Evolutionary conservation across 1,140 invertebrate species (phyloP).

Genomic region (Camponotus vicinus): DNA sequence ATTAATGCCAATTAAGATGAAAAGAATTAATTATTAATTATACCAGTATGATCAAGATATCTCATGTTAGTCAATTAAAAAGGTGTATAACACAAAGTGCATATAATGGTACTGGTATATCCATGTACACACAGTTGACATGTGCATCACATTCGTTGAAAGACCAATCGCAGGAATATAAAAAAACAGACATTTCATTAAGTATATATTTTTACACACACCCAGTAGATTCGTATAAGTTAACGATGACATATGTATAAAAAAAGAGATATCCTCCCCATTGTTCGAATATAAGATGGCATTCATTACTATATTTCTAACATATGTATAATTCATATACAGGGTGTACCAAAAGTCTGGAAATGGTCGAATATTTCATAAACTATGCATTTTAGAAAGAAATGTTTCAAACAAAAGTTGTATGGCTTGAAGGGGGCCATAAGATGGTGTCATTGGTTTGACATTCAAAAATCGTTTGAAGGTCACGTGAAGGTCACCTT

Average conservation of each 20-base stretch:
- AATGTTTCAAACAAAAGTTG: too few species aligned
- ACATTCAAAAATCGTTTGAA: too few species aligned
- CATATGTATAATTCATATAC: conserved; percentile 14
- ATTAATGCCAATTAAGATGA: conserved; percentile 1
- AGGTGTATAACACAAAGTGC: background rate
- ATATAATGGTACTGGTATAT: conserved; percentile 32
- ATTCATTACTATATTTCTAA: conserved; percentile 33
- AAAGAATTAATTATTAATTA: conserved; percentile 32
- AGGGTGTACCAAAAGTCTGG: too few species aligned
- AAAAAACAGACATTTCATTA: conserved; percentile 54
- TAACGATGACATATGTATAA: background rate
- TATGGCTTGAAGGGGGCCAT: too few species aligned
- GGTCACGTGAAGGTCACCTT: too few species aligned
- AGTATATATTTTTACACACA: conserved; percentile 52
- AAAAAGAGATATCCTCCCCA: conserved; percentile 8
- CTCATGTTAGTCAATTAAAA: conserved; percentile 2
- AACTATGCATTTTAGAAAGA: too few species aligned
- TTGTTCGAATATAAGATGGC: background rate
- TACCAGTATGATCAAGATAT: background rate
- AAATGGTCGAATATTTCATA: too few species aligned
- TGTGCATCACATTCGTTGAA: conserved; percentile 37
- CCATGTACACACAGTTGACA: conserved; percentile 42
- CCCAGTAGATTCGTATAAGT: conserved; percentile 55
- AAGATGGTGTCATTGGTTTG: too few species aligned
- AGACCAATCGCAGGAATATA: conserved; percentile 22